Conservation (phyloP, 2,797 vertebrate genomes). For the Buceros bicornis region DNA sequence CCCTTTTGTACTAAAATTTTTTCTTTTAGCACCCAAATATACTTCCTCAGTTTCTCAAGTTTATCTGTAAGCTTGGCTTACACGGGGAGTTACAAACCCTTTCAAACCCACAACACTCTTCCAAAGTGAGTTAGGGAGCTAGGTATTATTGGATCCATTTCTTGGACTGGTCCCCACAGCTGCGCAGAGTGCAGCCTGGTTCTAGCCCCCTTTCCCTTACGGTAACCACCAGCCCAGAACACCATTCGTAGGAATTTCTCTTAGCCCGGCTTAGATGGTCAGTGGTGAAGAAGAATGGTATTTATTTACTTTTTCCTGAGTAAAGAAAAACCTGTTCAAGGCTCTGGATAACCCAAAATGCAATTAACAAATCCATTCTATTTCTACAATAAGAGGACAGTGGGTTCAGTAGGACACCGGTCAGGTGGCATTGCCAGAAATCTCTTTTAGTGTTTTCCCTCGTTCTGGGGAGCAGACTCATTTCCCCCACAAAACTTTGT, state of each 20-base stretch:
- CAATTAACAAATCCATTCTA: not conserved
- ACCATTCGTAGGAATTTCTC: not conserved
- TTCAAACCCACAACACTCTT: not conserved
- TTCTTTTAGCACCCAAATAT: not conserved
- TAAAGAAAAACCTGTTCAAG: not conserved
- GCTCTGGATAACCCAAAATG: not conserved
- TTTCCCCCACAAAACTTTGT: not conserved
- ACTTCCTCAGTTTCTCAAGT: not conserved
- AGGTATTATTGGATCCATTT: not conserved
- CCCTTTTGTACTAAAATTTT: not conserved
- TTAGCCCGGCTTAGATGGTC: not conserved
- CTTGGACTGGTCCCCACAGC: not conserved
- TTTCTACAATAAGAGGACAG: not conserved
- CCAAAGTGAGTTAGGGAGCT: not conserved
- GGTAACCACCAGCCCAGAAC: not conserved
- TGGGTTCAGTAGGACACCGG: not conserved
- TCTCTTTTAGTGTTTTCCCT: not conserved
- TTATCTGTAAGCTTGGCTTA: not conserved
- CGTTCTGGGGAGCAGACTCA: fast-evolving
- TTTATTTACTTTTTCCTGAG: not conserved
- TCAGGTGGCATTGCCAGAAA: not conserved
- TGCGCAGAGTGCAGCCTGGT: not conserved
- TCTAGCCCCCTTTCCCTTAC: not conserved
- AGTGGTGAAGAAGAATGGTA: not conserved
- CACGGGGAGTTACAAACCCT: not conserved